These are phyloP conservation scores for Calephelis nemesis DNA, from an alignment of 1,140 invertebrate species.

Conservation along the genomic window DNA sequence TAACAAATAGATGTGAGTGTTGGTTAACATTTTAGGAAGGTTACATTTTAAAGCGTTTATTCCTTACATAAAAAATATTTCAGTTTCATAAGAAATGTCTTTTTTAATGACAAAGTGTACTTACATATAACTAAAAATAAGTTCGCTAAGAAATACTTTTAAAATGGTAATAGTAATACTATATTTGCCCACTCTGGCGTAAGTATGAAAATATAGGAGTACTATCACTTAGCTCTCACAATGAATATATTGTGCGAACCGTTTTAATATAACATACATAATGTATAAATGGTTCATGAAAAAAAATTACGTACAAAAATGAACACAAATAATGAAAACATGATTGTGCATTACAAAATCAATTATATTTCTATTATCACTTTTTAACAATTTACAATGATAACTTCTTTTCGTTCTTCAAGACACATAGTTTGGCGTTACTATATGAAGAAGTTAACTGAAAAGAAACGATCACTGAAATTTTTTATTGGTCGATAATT, in stretches of 20 bases:
- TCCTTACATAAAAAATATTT: constrained; percentile 66
- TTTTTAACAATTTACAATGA: constrained; percentile 46
- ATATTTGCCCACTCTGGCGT: constrained; percentile 54
- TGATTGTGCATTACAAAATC: constrained; percentile 70
- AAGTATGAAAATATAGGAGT: constrained; percentile 31
- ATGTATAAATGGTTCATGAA: constrained; percentile 50
- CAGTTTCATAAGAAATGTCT: constrained; percentile 69
- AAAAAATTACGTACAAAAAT: constrained; percentile 42
- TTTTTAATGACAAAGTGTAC: constrained; percentile 71
- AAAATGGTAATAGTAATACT: constrained; percentile 14
- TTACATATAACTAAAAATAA: constrained; percentile 59
- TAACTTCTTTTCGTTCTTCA: constrained; percentile 32
- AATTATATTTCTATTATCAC: constrained; percentile 70
- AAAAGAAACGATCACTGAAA: constrained; percentile 38
- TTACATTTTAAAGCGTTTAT: constrained; percentile 74
- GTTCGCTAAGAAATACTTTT: constrained; percentile 46
- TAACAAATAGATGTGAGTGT: constrained; percentile 74
- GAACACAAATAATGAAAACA: constrained; percentile 60
- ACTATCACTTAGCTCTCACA: constrained; percentile 40
- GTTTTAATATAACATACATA: constrained; percentile 65
- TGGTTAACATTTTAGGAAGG: constrained; percentile 74
- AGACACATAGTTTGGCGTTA: constrained; percentile 57
- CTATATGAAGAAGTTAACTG: constrained; percentile 32
- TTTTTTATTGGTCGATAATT: constrained; percentile 47
- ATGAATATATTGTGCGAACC: constrained; percentile 63